These are phyloP conservation scores for Gasterosteus aculeatus DNA, from an alignment of 2,113 vertebrate species.

Conservation along the genomic window DNA sequence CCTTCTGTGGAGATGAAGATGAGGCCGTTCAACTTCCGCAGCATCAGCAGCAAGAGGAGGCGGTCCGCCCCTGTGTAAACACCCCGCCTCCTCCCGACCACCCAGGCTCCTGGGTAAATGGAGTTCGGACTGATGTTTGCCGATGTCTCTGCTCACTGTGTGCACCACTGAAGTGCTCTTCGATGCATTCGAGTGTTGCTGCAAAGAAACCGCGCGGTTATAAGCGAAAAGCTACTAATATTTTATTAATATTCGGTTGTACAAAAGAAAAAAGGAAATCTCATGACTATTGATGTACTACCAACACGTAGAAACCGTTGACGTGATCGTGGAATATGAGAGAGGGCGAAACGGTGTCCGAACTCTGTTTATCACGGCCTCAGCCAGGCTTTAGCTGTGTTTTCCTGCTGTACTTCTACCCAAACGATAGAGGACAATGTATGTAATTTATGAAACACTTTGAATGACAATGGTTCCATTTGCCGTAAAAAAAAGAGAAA, in stretches of 20 bases:
- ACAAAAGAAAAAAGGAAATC: conserved; percentile 11
- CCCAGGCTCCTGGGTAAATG: conserved; percentile 39
- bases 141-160: conserved; percentile 34
- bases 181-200: conserved; percentile 20
- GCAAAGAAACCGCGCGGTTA: conserved; percentile 9
- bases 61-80: conserved; percentile 86
- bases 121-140: conserved; percentile 53
- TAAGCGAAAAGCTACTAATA: conserved; percentile 55
- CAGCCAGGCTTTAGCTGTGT: conserved; percentile 55
- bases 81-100: conserved; percentile 6
- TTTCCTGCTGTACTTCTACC: conserved; percentile 71
- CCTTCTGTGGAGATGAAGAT: conserved; percentile 99
- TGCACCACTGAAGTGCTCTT: conserved; percentile 24
- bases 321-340: conserved; percentile 27
- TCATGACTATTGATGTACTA: conserved; percentile 39
- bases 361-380: conserved; percentile 51
- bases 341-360: conserved; percentile 32
- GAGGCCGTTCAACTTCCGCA: conserved; percentile 91
- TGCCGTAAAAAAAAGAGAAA: conserved; percentile 65
- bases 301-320: conserved; percentile 19
- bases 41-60: conserved; percentile 87
- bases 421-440: conserved; percentile 71
- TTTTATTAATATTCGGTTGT: conserved; percentile 39
- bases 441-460: conserved; percentile 76
- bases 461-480: conserved; percentile 74